These are phyloP conservation scores for Yasuhikotakia modesta DNA, from an alignment of 2,797 vertebrate species.

Conservation along the genomic window DNA sequence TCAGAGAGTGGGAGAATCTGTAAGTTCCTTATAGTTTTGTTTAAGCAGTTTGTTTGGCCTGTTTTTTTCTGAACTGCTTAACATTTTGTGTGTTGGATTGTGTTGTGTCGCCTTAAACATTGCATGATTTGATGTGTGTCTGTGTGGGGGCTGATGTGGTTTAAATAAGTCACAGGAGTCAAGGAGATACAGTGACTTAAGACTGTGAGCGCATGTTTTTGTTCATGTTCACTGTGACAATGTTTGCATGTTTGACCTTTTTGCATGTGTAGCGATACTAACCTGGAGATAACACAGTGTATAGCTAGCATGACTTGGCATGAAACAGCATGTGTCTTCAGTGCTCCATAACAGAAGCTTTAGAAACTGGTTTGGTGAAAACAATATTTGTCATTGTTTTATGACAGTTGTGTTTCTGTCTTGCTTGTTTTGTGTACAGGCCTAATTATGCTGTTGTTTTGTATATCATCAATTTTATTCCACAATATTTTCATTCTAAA, in stretches of 20 bases:
- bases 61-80: conserved; percentile 7
- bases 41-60: conserved; percentile 25
- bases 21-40: conserved; percentile 80
- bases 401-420: not conserved
- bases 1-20: conserved; percentile 94
- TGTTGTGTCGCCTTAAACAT: conserved; percentile 14
- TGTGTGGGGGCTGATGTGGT: conserved; percentile 9
- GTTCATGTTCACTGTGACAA: too few relatives aligned
- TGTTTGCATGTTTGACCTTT: not conserved
- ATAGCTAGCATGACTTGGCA: not conserved
- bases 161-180: conserved; percentile 1
- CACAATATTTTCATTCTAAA: not conserved
- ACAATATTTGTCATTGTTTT: not conserved
- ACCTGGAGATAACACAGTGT: not conserved
- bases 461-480: not conserved
- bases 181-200: not conserved
- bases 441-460: not conserved
- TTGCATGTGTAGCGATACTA: conserved; percentile 20
- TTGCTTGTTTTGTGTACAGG: not conserved
- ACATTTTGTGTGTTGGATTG: conserved; percentile 14
- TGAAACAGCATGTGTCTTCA: not conserved
- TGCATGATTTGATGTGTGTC: conserved; percentile 3
- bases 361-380: not conserved
- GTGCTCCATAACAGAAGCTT: not conserved
- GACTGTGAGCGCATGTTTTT: not conserved